A percentile compares a stretch with the other conserved stretches of the same genome.
phyloP scores from a whole-genome alignment of 2,113 vertebrate genomes.

The Rhipidura dahli region DNA sequence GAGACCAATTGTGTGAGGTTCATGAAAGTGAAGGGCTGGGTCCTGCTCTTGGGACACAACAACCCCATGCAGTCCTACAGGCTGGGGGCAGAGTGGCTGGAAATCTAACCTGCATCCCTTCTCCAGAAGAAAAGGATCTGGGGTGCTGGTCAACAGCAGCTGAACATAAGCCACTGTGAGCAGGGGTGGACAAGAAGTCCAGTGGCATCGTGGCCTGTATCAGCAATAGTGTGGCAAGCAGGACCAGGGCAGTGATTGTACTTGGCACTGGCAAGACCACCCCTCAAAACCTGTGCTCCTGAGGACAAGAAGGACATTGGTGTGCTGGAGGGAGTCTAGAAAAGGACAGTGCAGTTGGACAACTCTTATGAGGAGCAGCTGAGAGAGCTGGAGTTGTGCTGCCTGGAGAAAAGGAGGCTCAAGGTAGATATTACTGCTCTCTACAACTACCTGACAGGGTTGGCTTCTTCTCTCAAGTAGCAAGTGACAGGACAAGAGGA shows the following conservation, averaged over 20 bases:
- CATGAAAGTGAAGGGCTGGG: background rate
- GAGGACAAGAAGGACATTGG: background rate
- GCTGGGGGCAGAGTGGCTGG: background rate
- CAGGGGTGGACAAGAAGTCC: background rate
- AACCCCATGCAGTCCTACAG: background rate
- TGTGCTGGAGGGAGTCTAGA: background rate
- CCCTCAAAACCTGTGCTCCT: background rate
- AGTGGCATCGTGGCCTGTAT: background rate
- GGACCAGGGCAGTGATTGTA: background rate
- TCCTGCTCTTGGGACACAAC: background rate
- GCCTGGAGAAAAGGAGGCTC: background rate
- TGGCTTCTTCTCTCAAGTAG: background rate
- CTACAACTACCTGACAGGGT: background rate
- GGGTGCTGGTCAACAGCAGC: background rate
- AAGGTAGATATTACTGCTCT: background rate
- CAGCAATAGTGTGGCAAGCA: background rate
- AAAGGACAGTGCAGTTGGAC: background rate
- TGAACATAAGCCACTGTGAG: background rate
- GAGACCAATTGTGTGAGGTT: background rate
- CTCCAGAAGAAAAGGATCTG: background rate
- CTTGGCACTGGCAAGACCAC: fast-evolving
- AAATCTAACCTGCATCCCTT: background rate
- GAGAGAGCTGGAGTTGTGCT: background rate
- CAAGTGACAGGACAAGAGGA: background rate
- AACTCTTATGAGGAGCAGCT: background rate